Evolutionary conservation across 2,888 invertebrate species (phyloP).

Genomic region (Rhagium mordax): DNA sequence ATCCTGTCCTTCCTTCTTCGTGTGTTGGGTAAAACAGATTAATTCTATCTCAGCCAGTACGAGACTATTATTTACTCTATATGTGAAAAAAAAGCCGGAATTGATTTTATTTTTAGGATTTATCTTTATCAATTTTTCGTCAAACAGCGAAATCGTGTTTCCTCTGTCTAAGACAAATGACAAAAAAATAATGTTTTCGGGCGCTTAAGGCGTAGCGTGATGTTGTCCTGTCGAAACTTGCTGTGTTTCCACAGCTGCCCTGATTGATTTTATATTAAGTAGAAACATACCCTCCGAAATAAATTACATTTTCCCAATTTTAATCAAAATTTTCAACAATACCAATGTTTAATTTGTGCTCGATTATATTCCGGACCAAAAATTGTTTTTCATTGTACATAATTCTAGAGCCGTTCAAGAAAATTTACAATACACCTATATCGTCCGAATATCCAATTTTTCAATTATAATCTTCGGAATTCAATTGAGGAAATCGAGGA

Average conservation of each 20-base stretch:
- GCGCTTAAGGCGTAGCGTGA: slow-evolving; percentile 42
- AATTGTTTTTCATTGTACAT: neutral
- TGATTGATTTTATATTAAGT: slow-evolving; percentile 51
- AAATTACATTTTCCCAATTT: slow-evolving; percentile 31
- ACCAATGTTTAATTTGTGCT: slow-evolving; percentile 15
- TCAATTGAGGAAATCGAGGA: too few species aligned
- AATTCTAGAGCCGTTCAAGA: too few species aligned
- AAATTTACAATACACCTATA: too few species aligned
- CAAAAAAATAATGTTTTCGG: slow-evolving; percentile 50
- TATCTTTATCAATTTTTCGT: slow-evolving; percentile 39
- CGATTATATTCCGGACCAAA: neutral
- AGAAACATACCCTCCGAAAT: slow-evolving; percentile 28
- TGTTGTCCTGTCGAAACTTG: slow-evolving; percentile 45
- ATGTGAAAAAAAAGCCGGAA: neutral
- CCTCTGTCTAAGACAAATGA: slow-evolving; percentile 44
- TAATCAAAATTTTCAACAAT: slow-evolving; percentile 18
- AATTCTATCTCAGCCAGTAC: neutral
- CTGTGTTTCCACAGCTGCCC: slow-evolving; percentile 43
- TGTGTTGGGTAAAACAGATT: neutral
- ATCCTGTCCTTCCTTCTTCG: too few species aligned
- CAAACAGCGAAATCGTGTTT: slow-evolving; percentile 32
- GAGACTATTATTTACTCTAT: neutral
- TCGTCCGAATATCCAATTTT: too few species aligned
- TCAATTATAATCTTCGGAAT: too few species aligned
- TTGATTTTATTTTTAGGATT: slow-evolving; percentile 25